Base-by-base conservation (phyloP, 2,113 vertebrate species). In the Zosterops pallidus region DNA sequence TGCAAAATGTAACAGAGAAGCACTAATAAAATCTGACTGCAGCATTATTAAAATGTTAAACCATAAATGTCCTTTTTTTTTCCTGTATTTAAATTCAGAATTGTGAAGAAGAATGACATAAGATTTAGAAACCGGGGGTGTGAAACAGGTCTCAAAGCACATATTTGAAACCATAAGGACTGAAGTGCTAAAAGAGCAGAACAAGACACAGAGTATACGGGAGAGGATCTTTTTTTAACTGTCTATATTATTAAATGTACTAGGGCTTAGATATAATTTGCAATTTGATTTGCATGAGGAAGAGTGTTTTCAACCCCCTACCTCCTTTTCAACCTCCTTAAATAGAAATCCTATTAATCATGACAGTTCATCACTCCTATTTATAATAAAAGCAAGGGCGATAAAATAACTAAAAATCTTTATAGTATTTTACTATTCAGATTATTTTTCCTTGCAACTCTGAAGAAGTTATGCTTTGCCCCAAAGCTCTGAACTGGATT, bases 21-120 rank as follows among this genome's bases (percentile, higher is more conserved):
- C 50, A 44, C 47, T 67, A 95, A 88, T 86, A 80, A 92, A 93
- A 88, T 70, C 60, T 94, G 89, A 78, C 82, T 88, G 28, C 39
- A 41, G 64, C 14, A 6, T 88, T 94, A 92, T 93, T 95, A 92
- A 87, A 93, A 88, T 56, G 42, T 88, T 92, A 95, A 93, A 53
- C 92, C 41, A 42, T 86, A 83, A 88, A 74, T 60, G 86, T 29
- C 24, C 49, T 71, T 92, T 65, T 65, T 80, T 62, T 44, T 22
- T 64, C 22, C 76, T 60, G 9, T 55, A 86, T 81, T 74, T 75
- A 46, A 64, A 67, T 79, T 77, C 67, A 42, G 64, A 80, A 83
- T 74, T 74, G 23, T 46, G 53, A 70, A 50, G 70, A 92, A 92
- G 78, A 89, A 89, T 80, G 72, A 82, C 79, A 44, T 15, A 44